phyloP scores from a whole-genome alignment of 2,888 invertebrate species.

The Pandemis heparana region DNA sequence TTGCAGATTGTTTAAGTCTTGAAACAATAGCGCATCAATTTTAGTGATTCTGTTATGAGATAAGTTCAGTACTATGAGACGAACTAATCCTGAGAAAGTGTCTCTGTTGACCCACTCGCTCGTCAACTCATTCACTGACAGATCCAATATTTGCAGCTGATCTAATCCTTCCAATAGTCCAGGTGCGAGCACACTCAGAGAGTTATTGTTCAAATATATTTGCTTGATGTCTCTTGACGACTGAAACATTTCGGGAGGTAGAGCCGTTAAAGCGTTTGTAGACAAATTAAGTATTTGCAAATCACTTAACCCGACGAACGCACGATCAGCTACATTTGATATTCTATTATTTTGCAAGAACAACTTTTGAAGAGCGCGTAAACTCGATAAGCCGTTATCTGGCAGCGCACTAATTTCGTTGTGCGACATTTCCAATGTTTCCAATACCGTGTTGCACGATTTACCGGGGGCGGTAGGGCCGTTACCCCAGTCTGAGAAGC shows the following conservation, averaged over 20 bases:
- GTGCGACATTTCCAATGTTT: constrained; percentile 89
- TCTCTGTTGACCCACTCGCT: constrained; percentile 92
- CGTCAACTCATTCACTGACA: constrained; percentile 91
- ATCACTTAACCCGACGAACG: constrained; percentile 89
- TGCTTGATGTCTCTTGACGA: constrained; percentile 90
- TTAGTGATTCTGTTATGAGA: constrained; percentile 90
- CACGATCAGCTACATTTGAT: constrained; percentile 90
- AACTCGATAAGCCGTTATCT: constrained; percentile 89
- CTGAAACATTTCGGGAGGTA: constrained; percentile 92
- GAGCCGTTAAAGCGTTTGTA: constrained; percentile 90
- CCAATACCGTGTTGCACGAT: constrained; percentile 89
- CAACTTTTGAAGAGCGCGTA: constrained; percentile 89
- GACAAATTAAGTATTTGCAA: constrained; percentile 91
- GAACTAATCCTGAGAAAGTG: constrained; percentile 90
- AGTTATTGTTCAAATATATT: constrained; percentile 91
- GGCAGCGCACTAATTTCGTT: constrained; percentile 90
- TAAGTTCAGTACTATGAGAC: constrained; percentile 90
- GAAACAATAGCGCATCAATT: constrained; percentile 90
- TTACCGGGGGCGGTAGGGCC: constrained; percentile 88
- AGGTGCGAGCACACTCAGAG: constrained; percentile 90
- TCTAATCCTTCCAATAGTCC: constrained; percentile 90
- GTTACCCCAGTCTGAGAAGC: constrained; percentile 90
- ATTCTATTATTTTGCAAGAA: constrained; percentile 92
- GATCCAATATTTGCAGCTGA: constrained; percentile 90
- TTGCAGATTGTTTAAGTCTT: constrained; percentile 91